Evolutionary conservation across 2,113 vertebrate genomes (phyloP).

Genomic region (Pluvialis apricaria): DNA sequence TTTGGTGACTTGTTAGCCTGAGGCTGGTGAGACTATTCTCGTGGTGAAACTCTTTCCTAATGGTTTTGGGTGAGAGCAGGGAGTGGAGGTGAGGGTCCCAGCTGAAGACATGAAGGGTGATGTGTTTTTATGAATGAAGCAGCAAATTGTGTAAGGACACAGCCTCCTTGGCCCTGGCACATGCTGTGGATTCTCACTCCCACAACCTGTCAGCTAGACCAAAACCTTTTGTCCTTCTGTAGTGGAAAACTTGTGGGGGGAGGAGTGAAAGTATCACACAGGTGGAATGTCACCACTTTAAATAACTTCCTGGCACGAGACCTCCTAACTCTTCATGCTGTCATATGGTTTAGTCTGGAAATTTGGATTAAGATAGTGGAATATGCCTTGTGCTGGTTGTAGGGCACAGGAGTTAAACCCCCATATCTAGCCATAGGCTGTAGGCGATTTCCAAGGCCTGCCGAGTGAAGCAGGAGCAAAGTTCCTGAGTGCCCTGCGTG

Average conservation of each 20-base stretch:
- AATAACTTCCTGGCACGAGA: neutral
- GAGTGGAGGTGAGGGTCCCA: neutral
- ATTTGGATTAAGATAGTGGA: neutral
- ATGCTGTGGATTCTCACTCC: neutral
- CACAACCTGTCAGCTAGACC: neutral
- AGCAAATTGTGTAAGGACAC: neutral
- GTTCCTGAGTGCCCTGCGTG: fast-evolving
- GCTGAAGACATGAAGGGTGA: neutral
- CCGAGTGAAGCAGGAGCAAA: neutral
- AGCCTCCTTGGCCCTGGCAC: neutral
- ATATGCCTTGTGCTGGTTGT: neutral
- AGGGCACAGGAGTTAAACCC: neutral
- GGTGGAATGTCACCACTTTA: neutral
- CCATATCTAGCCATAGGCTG: neutral
- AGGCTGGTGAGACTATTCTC: neutral
- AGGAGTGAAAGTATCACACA: neutral
- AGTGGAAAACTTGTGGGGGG: neutral
- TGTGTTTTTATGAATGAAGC: neutral
- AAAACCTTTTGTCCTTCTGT: neutral
- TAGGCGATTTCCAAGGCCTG: neutral
- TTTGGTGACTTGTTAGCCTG: neutral
- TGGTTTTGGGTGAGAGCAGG: neutral
- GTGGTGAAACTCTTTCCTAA: neutral
- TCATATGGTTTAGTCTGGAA: neutral
- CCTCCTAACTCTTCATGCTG: neutral